Evolutionary conservation across 2,888 invertebrate genomes (phyloP).

Genomic region (Zelleria hepariella): DNA sequence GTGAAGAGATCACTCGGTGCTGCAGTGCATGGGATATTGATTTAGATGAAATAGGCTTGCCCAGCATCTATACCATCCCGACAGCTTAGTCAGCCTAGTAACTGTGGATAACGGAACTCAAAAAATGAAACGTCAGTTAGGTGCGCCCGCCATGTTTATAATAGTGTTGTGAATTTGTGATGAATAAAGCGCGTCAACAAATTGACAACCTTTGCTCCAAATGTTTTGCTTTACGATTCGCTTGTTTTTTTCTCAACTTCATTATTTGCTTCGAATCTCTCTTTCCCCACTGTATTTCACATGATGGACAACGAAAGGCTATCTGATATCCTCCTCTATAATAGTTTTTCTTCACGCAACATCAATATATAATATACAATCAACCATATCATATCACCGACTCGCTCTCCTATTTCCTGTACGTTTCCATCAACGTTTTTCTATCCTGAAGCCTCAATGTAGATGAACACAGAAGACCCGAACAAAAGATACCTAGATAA

Average conservation of each 20-base stretch:
- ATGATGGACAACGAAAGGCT: background rate
- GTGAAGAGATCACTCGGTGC: no score
- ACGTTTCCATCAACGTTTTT: background rate
- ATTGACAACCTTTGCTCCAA: background rate
- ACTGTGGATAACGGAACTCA: no score
- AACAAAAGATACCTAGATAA: no score
- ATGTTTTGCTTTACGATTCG: background rate
- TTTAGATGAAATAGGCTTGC: no score
- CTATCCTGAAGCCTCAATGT: background rate
- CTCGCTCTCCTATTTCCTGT: background rate
- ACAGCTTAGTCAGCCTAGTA: no score
- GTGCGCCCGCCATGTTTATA: no score
- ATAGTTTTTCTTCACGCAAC: background rate
- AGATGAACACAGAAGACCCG: background rate
- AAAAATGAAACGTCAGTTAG: no score
- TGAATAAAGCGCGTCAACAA: no score
- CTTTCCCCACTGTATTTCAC: background rate
- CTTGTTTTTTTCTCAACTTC: background rate
- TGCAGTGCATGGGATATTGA: no score
- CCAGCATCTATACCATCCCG: no score
- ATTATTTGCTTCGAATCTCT: background rate
- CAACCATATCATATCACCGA: background rate
- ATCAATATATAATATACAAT: background rate
- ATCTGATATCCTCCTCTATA: background rate
- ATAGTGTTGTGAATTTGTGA: no score